phyloP scores from a whole-genome alignment of 2,797 vertebrate genomes.

The Lagocephalus sceleratus region DNA sequence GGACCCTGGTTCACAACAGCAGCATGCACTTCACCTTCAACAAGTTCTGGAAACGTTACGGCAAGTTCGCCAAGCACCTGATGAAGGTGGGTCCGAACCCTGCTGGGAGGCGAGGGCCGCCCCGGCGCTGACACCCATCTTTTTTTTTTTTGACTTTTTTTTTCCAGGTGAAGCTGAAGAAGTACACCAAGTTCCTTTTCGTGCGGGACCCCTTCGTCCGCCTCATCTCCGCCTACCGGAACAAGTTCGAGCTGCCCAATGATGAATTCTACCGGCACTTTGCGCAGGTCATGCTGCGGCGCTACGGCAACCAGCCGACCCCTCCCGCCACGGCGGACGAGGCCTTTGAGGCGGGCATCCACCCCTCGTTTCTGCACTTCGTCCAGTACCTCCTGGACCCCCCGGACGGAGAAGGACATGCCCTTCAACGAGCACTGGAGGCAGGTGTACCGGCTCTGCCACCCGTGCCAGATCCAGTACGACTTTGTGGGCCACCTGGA shows the following conservation, averaged over 20 bases:
- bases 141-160: not conserved
- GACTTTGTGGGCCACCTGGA: constrained; percentile 94
- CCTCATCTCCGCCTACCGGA: constrained; percentile 96
- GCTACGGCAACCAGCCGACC: constrained; percentile 84
- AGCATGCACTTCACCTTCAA: constrained; percentile 95
- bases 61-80: constrained; percentile 89
- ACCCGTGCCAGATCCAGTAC: constrained; percentile 94
- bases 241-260: constrained; percentile 91
- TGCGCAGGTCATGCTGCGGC: constrained; percentile 85
- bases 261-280: constrained; percentile 91
- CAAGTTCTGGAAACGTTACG: constrained; percentile 96
- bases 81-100: constrained; percentile 81
- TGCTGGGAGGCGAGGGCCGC: not conserved
- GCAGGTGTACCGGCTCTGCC: constrained; percentile 91
- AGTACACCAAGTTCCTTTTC: constrained; percentile 97
- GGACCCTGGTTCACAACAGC: constrained; percentile 86
- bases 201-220: constrained; percentile 95
- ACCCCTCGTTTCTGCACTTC: constrained; percentile 88
- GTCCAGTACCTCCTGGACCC: constrained; percentile 95
- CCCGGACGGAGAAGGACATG: constrained; percentile 85
- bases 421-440: constrained; percentile 98
- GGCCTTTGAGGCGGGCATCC: constrained; percentile 84
- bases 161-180: constrained; percentile 90
- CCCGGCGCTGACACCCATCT: not conserved
- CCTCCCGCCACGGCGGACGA: constrained; percentile 84